phyloP scores from a whole-genome alignment of 2,888 invertebrate species.

The Plebejus argus region DNA sequence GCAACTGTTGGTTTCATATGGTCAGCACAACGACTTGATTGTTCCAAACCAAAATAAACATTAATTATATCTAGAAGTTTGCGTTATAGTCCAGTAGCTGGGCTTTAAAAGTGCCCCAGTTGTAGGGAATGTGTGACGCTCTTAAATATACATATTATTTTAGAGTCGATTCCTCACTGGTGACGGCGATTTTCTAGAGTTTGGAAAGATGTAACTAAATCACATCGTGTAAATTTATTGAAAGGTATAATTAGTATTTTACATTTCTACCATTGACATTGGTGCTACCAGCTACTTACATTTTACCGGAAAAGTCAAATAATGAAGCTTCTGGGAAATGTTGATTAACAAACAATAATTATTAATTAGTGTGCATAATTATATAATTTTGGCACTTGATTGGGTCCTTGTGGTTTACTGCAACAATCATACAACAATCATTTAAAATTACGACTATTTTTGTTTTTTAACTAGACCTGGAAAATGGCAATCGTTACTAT shows the following conservation, averaged over 20 bases:
- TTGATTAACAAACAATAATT: no score
- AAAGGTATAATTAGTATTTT: no score
- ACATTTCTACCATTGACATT: no score
- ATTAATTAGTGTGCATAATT: no score
- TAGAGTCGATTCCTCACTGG: background rate
- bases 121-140: background rate
- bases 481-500: background rate
- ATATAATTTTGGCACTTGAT: no score
- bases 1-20: conserved; percentile 37
- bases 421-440: no score
- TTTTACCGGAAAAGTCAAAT: background rate
- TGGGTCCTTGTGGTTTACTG: no score
- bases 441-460: no score
- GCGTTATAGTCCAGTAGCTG: background rate
- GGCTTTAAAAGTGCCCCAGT: background rate
- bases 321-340: no score
- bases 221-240: no score
- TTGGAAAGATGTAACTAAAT: no score
- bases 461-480: no score
- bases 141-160: background rate
- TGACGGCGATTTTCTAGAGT: background rate
- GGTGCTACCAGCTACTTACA: background rate
- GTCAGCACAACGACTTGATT: conserved; percentile 32
- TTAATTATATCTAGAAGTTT: conserved; percentile 11
- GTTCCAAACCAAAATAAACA: conserved; percentile 31